Evolutionary conservation across 1,140 invertebrate genomes (phyloP).

Genomic region (Drosophila ananassae): DNA sequence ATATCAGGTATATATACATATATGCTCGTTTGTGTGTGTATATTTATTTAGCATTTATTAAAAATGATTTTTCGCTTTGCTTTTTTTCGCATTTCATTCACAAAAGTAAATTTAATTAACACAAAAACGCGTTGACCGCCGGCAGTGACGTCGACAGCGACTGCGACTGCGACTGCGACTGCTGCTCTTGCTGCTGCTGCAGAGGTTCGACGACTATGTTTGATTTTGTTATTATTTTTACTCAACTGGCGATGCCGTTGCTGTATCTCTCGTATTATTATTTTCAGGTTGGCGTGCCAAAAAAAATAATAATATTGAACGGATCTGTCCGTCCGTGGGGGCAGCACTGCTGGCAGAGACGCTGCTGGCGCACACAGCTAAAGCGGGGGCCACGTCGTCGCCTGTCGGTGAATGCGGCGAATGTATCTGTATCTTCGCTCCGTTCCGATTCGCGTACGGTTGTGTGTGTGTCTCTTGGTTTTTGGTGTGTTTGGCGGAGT

Average conservation of each 20-base stretch:
- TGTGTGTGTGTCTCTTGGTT: slow-evolving; percentile 28
- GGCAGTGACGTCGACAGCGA: slow-evolving; percentile 22
- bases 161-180: slow-evolving; percentile 1
- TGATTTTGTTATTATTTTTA: slow-evolving; percentile 53
- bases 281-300: slow-evolving; percentile 68
- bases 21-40: slow-evolving; percentile 30
- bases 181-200: neutral
- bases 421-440: slow-evolving; percentile 26
- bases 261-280: slow-evolving; percentile 16
- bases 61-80: slow-evolving; percentile 78
- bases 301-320: slow-evolving; percentile 67
- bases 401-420: slow-evolving; percentile 31
- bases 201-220: slow-evolving; percentile 16
- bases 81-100: slow-evolving; percentile 83
- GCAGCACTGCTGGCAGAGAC: slow-evolving; percentile 30
- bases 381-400: slow-evolving; percentile 68
- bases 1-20: slow-evolving; percentile 25
- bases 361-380: slow-evolving; percentile 37
- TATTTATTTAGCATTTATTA: slow-evolving; percentile 81
- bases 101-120: slow-evolving; percentile 83
- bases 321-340: slow-evolving; percentile 16
- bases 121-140: slow-evolving; percentile 63
- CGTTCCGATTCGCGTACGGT: neutral
- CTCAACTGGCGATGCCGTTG: slow-evolving; percentile 17
- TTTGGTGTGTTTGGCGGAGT: slow-evolving; percentile 50